phyloP scores from a whole-genome alignment of 64 coral and sea anemone genomes.

The Astreopora myriophthalma region DNA sequence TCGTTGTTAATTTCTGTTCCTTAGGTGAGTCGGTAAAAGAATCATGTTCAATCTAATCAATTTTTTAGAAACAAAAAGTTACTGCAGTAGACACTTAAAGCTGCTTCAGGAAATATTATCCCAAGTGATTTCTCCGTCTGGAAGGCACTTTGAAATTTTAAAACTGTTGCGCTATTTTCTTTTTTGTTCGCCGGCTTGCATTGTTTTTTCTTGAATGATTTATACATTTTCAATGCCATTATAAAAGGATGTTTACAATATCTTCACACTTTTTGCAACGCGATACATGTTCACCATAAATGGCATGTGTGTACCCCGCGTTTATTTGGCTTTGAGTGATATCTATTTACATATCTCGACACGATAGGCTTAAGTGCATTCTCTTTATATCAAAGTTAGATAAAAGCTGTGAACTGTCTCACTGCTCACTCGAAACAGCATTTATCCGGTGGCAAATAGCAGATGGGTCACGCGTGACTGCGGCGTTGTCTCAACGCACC shows the following conservation, averaged over 20 bases:
- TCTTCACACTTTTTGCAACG: background rate
- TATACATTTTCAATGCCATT: background rate
- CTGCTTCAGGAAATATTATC: too few species aligned
- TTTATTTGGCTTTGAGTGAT: background rate
- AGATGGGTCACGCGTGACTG: too few species aligned
- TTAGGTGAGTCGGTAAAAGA: too few species aligned
- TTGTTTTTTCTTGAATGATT: background rate
- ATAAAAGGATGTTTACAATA: background rate
- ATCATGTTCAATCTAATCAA: too few species aligned
- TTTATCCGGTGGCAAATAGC: too few species aligned
- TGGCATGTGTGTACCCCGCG: too few species aligned
- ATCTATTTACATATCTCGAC: background rate
- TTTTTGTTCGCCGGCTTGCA: background rate
- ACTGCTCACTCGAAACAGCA: background rate
- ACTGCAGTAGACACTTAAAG: background rate
- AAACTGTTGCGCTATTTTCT: background rate
- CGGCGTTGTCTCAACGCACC: too few species aligned
- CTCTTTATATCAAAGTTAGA: background rate
- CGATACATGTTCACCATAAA: background rate
- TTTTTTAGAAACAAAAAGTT: too few species aligned
- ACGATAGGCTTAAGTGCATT: background rate
- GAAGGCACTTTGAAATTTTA: background rate
- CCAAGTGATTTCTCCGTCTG: background rate
- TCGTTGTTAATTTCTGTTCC: too few species aligned
- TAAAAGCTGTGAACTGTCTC: background rate